These are phyloP conservation scores for Nycticorax nycticorax DNA, from an alignment of 2,113 vertebrate genomes.

Conservation along the genomic window DNA sequence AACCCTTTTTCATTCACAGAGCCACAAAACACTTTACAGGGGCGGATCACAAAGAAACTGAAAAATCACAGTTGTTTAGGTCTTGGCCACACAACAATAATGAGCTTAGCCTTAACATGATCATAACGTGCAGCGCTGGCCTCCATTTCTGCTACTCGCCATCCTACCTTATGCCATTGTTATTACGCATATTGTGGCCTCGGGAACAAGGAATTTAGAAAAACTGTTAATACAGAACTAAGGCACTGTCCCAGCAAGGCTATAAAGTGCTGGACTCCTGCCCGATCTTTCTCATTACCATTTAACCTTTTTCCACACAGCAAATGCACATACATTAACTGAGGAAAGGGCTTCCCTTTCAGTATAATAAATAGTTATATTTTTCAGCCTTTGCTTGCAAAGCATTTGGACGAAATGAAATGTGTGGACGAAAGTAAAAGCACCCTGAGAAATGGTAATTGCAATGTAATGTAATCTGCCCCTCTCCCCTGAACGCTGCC, in stretches of 20 bases:
- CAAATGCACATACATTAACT: not conserved
- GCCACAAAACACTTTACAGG: not conserved
- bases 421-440: not conserved
- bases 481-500: not conserved
- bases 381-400: not conserved
- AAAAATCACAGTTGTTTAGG: not conserved
- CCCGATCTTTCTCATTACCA: not conserved
- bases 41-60: not conserved
- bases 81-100: not conserved
- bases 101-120: not conserved
- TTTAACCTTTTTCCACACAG: not conserved
- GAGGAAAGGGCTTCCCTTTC: not conserved
- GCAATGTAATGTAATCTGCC: not conserved
- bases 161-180: not conserved
- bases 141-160: not conserved
- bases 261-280: not conserved
- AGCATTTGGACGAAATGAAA: not conserved
- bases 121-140: fast-evolving
- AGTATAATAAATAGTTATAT: not conserved
- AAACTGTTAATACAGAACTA: not conserved
- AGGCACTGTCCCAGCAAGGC: not conserved
- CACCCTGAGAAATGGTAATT: not conserved
- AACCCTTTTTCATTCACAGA: not conserved
- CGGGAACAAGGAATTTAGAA: not conserved
- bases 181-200: not conserved